A percentile compares a stretch with the other conserved stretches of the same genome.
Evolutionary conservation across 2,888 invertebrate species (phyloP).

Genomic region (Calameuta filiformis): DNA sequence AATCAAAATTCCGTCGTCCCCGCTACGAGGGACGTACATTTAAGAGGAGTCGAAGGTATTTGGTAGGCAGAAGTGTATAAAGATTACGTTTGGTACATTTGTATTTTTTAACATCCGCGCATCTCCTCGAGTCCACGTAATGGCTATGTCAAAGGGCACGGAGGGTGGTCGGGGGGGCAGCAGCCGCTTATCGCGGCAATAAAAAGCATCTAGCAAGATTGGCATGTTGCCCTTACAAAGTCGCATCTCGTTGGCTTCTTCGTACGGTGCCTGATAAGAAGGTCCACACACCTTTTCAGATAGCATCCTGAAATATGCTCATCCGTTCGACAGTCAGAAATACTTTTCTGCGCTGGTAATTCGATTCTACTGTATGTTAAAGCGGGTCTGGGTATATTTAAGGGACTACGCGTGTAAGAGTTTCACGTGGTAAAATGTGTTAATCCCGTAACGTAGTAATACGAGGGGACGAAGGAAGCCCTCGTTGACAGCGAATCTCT

Average conservation of each 20-base stretch:
- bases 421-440: too few relatives aligned
- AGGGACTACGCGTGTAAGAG: too few relatives aligned
- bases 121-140: constrained; percentile 14
- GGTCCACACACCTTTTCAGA: too few relatives aligned
- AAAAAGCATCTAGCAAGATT: constrained; percentile 59
- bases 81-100: constrained; percentile 51
- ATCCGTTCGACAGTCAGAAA: constrained; percentile 35
- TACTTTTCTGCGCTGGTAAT: too few relatives aligned
- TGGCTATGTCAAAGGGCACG: constrained; percentile 19
- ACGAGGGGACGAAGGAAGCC: too few relatives aligned
- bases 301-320: constrained; percentile 50
- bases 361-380: too few relatives aligned
- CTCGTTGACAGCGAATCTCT: too few relatives aligned
- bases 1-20: too few relatives aligned
- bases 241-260: constrained; percentile 39
- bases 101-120: constrained; percentile 26
- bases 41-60: constrained; percentile 4
- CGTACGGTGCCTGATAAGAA: constrained; percentile 13
- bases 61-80: constrained; percentile 34
- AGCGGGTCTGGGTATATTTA: too few relatives aligned
- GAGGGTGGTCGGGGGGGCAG: constrained; percentile 14
- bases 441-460: too few relatives aligned
- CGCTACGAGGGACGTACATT: neutral
- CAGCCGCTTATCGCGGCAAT: constrained; percentile 55
- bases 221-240: constrained; percentile 53